These are phyloP conservation scores for Aurelia coerulea DNA, from an alignment of 30 jellyfish, hydroid and myxozoan genomes.

Conservation along the genomic window DNA sequence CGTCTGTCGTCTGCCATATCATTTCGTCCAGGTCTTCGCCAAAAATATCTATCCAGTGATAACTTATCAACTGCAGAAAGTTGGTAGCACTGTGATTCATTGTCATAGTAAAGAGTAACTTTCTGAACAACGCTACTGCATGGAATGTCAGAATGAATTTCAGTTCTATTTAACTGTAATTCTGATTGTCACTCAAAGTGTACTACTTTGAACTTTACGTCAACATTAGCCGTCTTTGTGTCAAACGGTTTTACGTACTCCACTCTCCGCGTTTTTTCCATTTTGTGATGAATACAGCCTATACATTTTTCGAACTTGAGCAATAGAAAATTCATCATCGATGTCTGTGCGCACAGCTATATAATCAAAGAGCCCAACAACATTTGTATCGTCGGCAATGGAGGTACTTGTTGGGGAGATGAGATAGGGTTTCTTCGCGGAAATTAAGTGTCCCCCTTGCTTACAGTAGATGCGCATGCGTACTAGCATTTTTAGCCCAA, in stretches of 20 bases:
- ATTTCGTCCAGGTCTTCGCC: not conserved
- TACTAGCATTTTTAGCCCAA: too few species aligned
- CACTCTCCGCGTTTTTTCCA: slow-evolving; percentile 16
- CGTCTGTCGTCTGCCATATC: slow-evolving; percentile 12
- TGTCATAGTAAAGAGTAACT: not conserved
- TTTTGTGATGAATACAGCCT: too few species aligned
- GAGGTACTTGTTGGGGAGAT: too few species aligned
- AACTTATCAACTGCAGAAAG: slow-evolving; percentile 7
- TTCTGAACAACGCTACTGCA: not conserved
- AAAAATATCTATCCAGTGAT: not conserved
- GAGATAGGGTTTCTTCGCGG: too few species aligned
- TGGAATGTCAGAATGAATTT: slow-evolving; percentile 45
- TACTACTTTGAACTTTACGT: too few species aligned
- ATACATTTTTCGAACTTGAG: too few species aligned
- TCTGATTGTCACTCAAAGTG: slow-evolving; percentile 15
- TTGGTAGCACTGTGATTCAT: not conserved
- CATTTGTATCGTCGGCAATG: not conserved
- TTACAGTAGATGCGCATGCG: too few species aligned
- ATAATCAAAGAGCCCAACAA: slow-evolving; percentile 42
- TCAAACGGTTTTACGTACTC: slow-evolving; percentile 56
- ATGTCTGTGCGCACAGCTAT: too few species aligned
- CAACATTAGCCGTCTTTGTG: too few species aligned
- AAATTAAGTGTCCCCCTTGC: too few species aligned
- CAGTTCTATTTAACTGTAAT: slow-evolving; percentile 22
- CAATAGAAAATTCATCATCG: too few species aligned